Evolutionary conservation across 2,113 vertebrate genomes (phyloP).

Genomic region (Tragelaphus strepsiceros): DNA sequence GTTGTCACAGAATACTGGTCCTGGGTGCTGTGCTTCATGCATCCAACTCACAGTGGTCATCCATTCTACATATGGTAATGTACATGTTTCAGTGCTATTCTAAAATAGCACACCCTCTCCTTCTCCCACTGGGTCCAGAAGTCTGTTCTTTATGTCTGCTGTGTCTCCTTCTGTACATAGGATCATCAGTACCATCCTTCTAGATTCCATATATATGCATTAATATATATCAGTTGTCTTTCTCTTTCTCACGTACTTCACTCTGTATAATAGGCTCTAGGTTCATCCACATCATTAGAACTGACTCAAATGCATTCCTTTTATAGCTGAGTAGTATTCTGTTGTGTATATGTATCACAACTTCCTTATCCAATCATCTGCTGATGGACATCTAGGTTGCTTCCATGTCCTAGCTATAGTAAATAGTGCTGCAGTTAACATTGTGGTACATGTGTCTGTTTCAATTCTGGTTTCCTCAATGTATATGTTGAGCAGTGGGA

Average conservation of each 20-base stretch:
- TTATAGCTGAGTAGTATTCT: not conserved
- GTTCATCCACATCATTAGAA: not conserved
- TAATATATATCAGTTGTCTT: not conserved
- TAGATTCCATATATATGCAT: not conserved
- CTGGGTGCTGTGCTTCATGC: not conserved
- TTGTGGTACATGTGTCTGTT: not conserved
- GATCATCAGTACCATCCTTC: not conserved
- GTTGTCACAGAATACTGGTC: not conserved
- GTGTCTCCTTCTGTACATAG: not conserved
- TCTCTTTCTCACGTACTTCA: not conserved
- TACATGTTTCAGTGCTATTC: not conserved
- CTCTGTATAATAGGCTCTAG: not conserved
- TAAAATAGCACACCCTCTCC: not conserved
- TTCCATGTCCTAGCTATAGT: not conserved
- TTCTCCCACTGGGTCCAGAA: not conserved
- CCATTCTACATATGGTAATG: not conserved
- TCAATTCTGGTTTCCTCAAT: not conserved
- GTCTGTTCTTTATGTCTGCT: not conserved
- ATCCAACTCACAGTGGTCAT: not conserved
- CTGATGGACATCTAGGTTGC: not conserved
- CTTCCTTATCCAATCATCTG: not conserved
- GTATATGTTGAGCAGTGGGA: not conserved
- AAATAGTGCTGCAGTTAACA: not conserved
- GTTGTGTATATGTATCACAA: not conserved
- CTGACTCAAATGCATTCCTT: not conserved